phyloP scores from a whole-genome alignment of 2,113 vertebrate species.

The Phrynocephalus versicolor region DNA sequence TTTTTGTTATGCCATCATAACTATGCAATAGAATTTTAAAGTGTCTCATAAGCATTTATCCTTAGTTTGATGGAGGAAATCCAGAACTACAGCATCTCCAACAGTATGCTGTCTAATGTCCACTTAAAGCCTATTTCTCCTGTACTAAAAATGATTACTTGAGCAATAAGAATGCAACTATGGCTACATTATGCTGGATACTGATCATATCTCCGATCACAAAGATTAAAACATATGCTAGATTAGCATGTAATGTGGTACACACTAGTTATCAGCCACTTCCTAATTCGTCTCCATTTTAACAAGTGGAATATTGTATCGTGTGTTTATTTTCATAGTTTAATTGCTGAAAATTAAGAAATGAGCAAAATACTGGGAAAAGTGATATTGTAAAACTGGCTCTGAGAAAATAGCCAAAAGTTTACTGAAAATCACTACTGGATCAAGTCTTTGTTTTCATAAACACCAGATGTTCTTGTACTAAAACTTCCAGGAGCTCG shows the following conservation, averaged over 20 bases:
- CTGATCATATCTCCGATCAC: background rate
- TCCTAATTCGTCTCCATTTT: background rate
- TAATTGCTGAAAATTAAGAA: no score
- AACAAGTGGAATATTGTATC: no score
- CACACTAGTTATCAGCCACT: background rate
- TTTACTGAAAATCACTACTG: background rate
- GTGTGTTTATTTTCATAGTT: no score
- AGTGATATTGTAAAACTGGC: background rate
- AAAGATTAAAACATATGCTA: background rate
- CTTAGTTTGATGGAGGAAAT: no score
- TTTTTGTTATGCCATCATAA: no score
- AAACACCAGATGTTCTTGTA: no score
- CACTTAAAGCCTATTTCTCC: background rate
- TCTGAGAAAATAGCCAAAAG: background rate
- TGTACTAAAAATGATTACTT: background rate
- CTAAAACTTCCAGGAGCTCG: no score
- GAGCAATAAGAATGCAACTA: background rate
- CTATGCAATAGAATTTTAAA: background rate
- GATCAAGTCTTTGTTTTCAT: background rate
- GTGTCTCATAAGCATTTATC: background rate
- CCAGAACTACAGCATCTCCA: no score
- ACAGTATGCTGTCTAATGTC: background rate
- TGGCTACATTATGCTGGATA: background rate
- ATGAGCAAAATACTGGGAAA: background rate
- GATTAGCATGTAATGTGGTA: background rate